Percentiles rank a stretch among this genome's conserved stretches.
Evolutionary conservation across 2,888 invertebrate species (phyloP).

Genomic region (Andrena fulva): DNA sequence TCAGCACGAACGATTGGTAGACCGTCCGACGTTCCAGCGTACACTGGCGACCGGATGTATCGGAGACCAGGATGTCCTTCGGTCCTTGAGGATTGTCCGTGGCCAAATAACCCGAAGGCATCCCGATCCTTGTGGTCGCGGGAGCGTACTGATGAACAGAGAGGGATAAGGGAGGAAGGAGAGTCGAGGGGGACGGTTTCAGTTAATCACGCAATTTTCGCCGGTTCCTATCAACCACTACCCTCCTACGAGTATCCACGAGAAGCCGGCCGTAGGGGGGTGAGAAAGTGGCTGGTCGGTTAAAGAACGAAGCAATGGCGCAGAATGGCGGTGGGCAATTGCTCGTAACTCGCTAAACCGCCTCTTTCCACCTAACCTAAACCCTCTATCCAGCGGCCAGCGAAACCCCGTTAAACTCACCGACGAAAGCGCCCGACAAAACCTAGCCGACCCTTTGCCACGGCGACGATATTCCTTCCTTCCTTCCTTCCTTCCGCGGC

Average conservation of each 20-base stretch:
- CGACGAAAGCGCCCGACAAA: constrained; percentile 65
- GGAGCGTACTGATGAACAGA: constrained; percentile 72
- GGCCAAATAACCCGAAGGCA: constrained; percentile 69
- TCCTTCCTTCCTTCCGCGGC: constrained; percentile 59
- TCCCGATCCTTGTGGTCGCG: constrained; percentile 68
- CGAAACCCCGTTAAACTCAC: constrained; percentile 74
- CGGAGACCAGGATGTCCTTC: constrained; percentile 2
- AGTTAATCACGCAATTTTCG: constrained; percentile 78
- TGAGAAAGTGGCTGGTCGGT: constrained; percentile 70
- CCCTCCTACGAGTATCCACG: constrained; percentile 56
- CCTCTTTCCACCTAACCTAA: constrained; percentile 63
- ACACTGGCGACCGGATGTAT: constrained; percentile 7
- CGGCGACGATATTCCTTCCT: constrained; percentile 69
- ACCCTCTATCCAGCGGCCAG: constrained; percentile 62
- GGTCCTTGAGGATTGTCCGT: constrained; percentile 61
- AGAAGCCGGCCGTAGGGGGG: constrained; percentile 60
- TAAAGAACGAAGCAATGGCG: constrained; percentile 79
- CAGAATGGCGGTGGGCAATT: constrained; percentile 81
- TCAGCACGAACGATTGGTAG: constrained; percentile 37
- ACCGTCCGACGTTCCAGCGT: constrained; percentile 23
- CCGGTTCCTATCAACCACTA: constrained; percentile 68
- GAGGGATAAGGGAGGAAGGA: constrained; percentile 16
- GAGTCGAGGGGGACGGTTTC: constrained; percentile 60
- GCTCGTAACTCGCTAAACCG: constrained; percentile 80
- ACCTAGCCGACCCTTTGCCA: constrained; percentile 70